Evolutionary conservation across 2,888 invertebrate species (phyloP), one percentile per base, ranked within the genome.

Genomic region (Macropis europaea): DNA sequence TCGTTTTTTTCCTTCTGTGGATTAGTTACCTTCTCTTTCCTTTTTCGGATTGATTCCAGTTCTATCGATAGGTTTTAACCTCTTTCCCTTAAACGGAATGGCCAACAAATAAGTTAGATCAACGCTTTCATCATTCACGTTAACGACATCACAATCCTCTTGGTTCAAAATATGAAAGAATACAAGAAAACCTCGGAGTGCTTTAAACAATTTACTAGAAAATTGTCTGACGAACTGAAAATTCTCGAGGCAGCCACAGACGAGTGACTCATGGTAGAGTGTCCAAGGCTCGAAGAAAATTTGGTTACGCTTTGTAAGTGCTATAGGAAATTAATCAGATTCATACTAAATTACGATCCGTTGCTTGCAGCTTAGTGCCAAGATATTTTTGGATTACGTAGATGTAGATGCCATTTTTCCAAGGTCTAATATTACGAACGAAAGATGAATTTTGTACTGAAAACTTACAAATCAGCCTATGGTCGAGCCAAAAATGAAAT

Each of bases 381-480:
- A 81, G 68, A 70, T 81, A 81, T 79, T 79, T 81, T 79, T 69
- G 59, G 72, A 54, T 38, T 57, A 63, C 48, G 54, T 50, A 59
- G 47, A 45, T 69, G 68, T 72, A 67, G 24, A 45, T 72, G 74
- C 66, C 56, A 60, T 79, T 77, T 79, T 75, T 72, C 54, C 79
- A 81, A 76, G 81, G 81, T 77, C 75, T 52, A 66, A 64, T 67
- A 72, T 77, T 73, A 56, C 45, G 54, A 17, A 52, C 59, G 36
- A 77, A 66, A 70, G 62, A 70, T 62, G 42, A 43, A 77, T 57
- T 67, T 66, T 53, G 38, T 57, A 13, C 26, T 9, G 17, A 17
- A 64, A 63, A 40, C n/a, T n/a, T 40, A 26, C 11, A n/a, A n/a
- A n/a, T n/a, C n/a, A n/a, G n/a, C n/a, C n/a, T n/a, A n/a, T 7